phyloP scores from a whole-genome alignment of 1,140 invertebrate genomes.

The Chironomus striatipennis region DNA sequence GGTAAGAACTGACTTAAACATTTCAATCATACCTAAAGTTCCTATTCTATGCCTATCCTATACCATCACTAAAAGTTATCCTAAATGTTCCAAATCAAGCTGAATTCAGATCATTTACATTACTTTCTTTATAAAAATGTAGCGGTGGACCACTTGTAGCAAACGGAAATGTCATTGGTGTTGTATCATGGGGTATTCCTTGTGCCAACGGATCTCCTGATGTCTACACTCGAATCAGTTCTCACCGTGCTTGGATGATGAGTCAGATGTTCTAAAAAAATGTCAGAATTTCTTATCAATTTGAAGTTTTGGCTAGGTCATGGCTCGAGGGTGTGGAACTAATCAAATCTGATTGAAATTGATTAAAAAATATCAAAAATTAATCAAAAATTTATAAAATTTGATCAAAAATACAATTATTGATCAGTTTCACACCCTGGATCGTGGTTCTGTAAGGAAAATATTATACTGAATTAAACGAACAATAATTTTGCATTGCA shows the following conservation, averaged over 20 bases:
- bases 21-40: background rate
- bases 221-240: conserved; percentile 45
- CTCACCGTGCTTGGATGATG: background rate
- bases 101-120: too few relatives aligned
- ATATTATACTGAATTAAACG: too few relatives aligned
- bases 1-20: background rate
- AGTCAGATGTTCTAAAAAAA: background rate
- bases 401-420: too few relatives aligned
- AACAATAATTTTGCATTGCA: background rate
- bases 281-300: too few relatives aligned
- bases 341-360: too few relatives aligned
- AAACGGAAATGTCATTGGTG: conserved; percentile 32
- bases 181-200: conserved; percentile 55
- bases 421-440: too few relatives aligned
- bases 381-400: too few relatives aligned
- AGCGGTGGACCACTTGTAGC: background rate
- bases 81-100: too few relatives aligned
- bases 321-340: too few relatives aligned
- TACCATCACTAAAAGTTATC: background rate
- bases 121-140: background rate
- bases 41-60: background rate
- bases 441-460: too few relatives aligned
- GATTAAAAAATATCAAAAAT: too few relatives aligned
- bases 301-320: too few relatives aligned
- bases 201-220: conserved; percentile 54